phyloP scores from a whole-genome alignment of 2,888 invertebrate species.

The Lochmaea crataegi region DNA sequence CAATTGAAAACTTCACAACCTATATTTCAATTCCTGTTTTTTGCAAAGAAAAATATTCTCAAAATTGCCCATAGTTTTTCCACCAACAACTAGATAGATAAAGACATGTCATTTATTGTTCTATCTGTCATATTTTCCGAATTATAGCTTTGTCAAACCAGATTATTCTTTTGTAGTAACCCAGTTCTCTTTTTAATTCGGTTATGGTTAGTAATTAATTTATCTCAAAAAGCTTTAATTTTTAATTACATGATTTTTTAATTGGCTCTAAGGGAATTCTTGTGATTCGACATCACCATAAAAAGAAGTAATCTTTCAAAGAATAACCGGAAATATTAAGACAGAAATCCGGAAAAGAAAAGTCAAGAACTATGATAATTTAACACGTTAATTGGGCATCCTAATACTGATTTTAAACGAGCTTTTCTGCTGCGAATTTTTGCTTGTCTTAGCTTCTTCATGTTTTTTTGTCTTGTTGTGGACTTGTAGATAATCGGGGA shows the following conservation, averaged over 20 bases:
- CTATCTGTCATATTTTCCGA: no score
- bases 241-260: conserved; percentile 31
- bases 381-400: conserved; percentile 55
- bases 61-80: no score
- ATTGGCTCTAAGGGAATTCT: conserved; percentile 22
- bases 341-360: conserved; percentile 26
- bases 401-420: conserved; percentile 53
- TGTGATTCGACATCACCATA: conserved; percentile 32
- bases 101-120: no score
- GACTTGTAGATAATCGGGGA: conserved; percentile 23
- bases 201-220: conserved; percentile 21
- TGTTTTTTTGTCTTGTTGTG: conserved; percentile 25
- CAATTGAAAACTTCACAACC: no score
- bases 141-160: no score
- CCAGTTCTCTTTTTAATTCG: conserved; percentile 14
- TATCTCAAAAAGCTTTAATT: conserved; percentile 17
- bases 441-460: conserved; percentile 46
- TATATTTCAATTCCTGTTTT: no score
- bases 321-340: conserved; percentile 32
- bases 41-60: no score
- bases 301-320: conserved; percentile 34
- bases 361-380: neutral
- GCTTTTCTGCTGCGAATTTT: conserved; percentile 47
- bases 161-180: no score
- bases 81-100: no score